A percentile compares a stretch with the other conserved stretches of the same genome.
phyloP scores from a whole-genome alignment of 2,888 invertebrate species.

The Octodonta nipae region DNA sequence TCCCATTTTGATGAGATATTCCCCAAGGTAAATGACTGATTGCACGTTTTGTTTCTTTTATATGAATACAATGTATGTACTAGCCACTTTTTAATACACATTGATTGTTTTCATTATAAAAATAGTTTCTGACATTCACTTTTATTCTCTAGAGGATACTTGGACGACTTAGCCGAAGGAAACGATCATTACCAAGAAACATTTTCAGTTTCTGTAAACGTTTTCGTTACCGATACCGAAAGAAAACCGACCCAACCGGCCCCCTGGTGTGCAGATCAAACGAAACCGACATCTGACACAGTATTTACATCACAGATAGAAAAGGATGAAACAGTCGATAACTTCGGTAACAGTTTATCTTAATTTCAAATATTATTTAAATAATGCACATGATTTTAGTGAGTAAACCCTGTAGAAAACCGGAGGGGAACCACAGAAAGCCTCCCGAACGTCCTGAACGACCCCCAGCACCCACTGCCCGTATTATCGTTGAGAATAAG shows the following conservation, averaged over 20 bases:
- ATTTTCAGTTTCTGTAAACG: constrained; percentile 54
- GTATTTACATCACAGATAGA: constrained; percentile 68
- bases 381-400: constrained; percentile 10
- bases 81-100: too few species aligned
- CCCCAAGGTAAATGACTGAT: too few species aligned
- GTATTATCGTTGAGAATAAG: constrained; percentile 16
- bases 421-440: constrained; percentile 16
- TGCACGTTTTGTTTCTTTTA: too few species aligned
- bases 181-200: constrained; percentile 51
- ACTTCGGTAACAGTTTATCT: constrained; percentile 48
- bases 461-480: constrained; percentile 23
- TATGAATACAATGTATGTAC: too few species aligned
- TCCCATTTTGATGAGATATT: too few species aligned
- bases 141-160: constrained; percentile 44
- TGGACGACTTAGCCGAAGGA: constrained; percentile 66
- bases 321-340: constrained; percentile 70
- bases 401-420: constrained; percentile 30
- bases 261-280: constrained; percentile 62
- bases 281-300: constrained; percentile 41
- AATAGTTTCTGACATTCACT: not conserved
- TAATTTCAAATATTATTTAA: not conserved
- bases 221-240: constrained; percentile 59
- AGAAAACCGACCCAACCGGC: constrained; percentile 52
- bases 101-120: too few species aligned
- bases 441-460: constrained; percentile 34